Base-by-base conservation (phyloP, 2,888 invertebrate genomes). In the Ferrisia virgata region DNA sequence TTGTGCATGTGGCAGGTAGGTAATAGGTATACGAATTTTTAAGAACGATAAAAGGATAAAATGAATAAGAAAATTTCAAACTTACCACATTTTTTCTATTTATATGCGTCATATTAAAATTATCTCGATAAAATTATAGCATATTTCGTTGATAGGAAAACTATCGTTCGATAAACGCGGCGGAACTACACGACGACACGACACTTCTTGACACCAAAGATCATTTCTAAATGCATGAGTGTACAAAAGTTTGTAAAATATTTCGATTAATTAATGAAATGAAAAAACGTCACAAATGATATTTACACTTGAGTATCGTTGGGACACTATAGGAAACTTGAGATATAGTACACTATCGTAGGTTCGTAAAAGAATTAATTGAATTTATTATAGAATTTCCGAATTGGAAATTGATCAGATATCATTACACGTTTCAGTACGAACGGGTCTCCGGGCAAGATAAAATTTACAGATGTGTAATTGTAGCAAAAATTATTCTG, bases 201-300 rank as follows among this genome's bases (percentile, higher is more conserved):
- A 80, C 43, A 80, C 53, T 80, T 80, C 47, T 28, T 33, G 31
- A 80, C 31, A 47, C 53, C 31, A 18, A 53, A 80, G 80, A 80
- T 53, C 80, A 31, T 31, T 28, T 36, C 31, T 28, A 13, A 76
- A 76, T 76, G 72, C 72, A 76, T 36, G 33, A 36, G 72, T 76
- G 36, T 18, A 76, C 36, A 36, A 76, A 76, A 76, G 69, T 76
- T 76, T 36, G 36, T 76, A 43, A 80, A 53, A 80, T 47, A 53
- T 47, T 33, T 47, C 33, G 80, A 47, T 80, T 47, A 80, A 80
- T 80, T 80, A 80, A 80, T 31, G 53, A 80, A 80, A 47, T 80
- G 80, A 80, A 43, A 33, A 80, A 53, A 80, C 80, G 80, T 47
- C 80, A 80, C 80, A 1, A 53, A 47, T 47, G 15, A 78, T 76